phyloP scores from a whole-genome alignment of 2,797 vertebrate genomes.

The Hirundo rustica region DNA sequence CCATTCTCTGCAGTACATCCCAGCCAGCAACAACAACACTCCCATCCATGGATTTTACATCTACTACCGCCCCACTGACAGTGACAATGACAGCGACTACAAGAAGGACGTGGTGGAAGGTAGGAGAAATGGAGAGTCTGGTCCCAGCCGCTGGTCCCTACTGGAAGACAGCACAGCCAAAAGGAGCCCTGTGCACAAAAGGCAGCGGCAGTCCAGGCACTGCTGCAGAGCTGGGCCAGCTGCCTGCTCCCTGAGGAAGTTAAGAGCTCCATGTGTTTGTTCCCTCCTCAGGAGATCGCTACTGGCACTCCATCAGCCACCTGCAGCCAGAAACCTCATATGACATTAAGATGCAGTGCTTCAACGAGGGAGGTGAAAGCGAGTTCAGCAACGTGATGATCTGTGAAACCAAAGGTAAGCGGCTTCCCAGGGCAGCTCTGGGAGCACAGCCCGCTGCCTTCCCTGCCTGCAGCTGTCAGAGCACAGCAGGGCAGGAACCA shows the following conservation, averaged over 20 bases:
- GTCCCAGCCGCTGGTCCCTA: background rate
- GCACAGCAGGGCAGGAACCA: background rate
- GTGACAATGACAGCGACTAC: conserved; percentile 98
- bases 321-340: conserved; percentile 97
- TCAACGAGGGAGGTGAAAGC: conserved; percentile 95
- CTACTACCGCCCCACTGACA: conserved; percentile 97
- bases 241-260: background rate
- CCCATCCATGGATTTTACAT: conserved; percentile 98
- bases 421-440: background rate
- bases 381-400: conserved; percentile 98
- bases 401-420: conserved; percentile 94
- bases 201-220: background rate
- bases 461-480: background rate
- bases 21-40: conserved; percentile 93
- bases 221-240: background rate
- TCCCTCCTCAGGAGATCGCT: conserved; percentile 82
- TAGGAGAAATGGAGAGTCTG: conserved; percentile 38
- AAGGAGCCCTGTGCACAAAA: background rate
- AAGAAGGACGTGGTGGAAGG: conserved; percentile 97
- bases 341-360: conserved; percentile 99
- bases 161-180: background rate
- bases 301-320: conserved; percentile 96
- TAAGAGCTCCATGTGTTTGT: rapidly evolving
- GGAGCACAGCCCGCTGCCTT: background rate
- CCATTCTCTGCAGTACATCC: conserved; percentile 82